Evolutionary conservation across 2,888 invertebrate genomes (phyloP), one percentile per base, ranked within the genome.

Genomic region (Orchesella flavescens): DNA sequence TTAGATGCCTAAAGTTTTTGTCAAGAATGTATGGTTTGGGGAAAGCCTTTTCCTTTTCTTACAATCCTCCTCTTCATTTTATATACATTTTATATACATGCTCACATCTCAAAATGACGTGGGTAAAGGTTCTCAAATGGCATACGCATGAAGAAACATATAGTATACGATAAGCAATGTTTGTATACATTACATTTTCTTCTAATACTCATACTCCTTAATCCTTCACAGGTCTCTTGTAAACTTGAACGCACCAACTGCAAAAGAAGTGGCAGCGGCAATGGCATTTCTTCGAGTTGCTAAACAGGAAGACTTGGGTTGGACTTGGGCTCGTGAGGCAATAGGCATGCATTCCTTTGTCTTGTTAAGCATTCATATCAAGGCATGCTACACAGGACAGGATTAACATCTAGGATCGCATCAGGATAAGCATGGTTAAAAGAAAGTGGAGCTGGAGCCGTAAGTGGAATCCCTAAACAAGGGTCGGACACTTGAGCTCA

Each of bases 361-460:
- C 46, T 61, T 73, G 73, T 73, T 73, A 73, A 5, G 73, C 44
- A 73, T 73, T 59, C 73, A 73, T 61, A 15, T 44, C 73, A 59
- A 15, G 13, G 43, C 59, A 23, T 59, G 15, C 1, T 17, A 17
- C 57, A 57, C 17, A 12, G 21, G 2, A 7, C 34, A 34, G 34
- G 2, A 34, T 34, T 34, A 34, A 34, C 34, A 34, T n/a, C n/a
- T n/a, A n/a, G n/a, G n/a, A n/a, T n/a, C n/a, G n/a, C n/a, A n/a
- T 34, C 34, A 34, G 34, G 34, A 59, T 59, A 12, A 17, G 17
- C 59, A 59, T n/a, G n/a, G n/a, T n/a, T n/a, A 12, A 59, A 12
- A 1, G 17, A 21, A 17, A n/a, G 57, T 12, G 19, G 59, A 59
- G 10, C 49, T 49, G 10, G 15, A 49, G 49, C 49, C 10, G 53